Evolutionary conservation across 1,140 invertebrate species (phyloP), one percentile per base, ranked within the genome.

Genomic region (Melipona quadrifasciata): DNA sequence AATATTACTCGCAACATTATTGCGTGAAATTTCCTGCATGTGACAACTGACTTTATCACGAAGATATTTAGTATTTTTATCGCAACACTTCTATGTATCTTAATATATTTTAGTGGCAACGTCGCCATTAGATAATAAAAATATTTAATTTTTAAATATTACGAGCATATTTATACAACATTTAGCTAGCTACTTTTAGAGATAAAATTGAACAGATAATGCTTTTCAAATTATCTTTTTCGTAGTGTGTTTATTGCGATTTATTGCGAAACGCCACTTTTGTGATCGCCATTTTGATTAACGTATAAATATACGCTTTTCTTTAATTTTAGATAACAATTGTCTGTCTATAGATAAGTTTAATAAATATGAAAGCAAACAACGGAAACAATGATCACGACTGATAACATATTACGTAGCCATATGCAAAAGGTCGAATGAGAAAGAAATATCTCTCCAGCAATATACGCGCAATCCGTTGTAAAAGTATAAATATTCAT

Each of bases 371-470:
- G n/a, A 17, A 64, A 27, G 64, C 75, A 84, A 84, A 84, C 75
- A 64, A 17, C 82, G 82, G 76, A 79, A 84, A 70, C 27, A 79
- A 84, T 79, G 76, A 79, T 39, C 53, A 27, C 2, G 14, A 31
- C 8, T 21, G 67, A 78, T 84, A 79, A 84, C 67, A 71, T 58
- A 53, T 72, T 68, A 68, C 61, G 34, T 67, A 51, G n/a, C 55
- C 57, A 53, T 87, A 12, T 6, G 55, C 34, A 24, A 21, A 68
- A 34, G 31, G 1, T 19, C 17, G 10, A 77, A 31, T 47, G 10
- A 68, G 51, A 68, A 17, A 24, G 31, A 68, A 14, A 70, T 82
- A 58, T 77, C 34, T 34, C 51, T 77, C 64, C 61, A 51, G 24
- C n/a, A 2, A 31, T 47, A 31, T 47, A 57, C 21, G 3, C 24